phyloP scores from a whole-genome alignment of 2,888 invertebrate species.

The Clivina fossor region DNA sequence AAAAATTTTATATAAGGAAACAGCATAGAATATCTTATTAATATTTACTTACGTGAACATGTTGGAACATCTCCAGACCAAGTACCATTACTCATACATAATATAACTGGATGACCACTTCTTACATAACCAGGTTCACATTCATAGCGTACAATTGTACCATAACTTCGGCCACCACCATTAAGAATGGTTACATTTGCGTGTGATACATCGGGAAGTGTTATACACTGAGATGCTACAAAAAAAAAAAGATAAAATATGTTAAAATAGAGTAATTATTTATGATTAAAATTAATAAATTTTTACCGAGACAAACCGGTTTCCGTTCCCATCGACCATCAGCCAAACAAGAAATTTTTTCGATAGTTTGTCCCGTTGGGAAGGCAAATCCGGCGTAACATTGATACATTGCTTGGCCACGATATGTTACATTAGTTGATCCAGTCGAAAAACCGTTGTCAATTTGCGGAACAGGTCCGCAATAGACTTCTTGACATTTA shows the following conservation, averaged over 20 bases:
- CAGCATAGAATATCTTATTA: neutral
- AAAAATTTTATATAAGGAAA: too few species aligned
- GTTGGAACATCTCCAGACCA: conserved; percentile 92
- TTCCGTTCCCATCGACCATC: conserved; percentile 92
- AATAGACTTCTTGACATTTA: conserved; percentile 94
- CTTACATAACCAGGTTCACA: conserved; percentile 90
- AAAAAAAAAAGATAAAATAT: conserved; percentile 34
- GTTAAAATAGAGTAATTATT: neutral
- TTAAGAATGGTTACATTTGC: conserved; percentile 85
- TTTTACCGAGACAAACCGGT: conserved; percentile 83
- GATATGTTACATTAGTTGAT: conserved; percentile 92
- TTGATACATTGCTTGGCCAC: conserved; percentile 91
- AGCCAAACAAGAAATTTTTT: conserved; percentile 84
- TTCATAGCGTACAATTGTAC: conserved; percentile 89
- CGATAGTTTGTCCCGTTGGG: conserved; percentile 82
- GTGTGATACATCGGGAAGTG: conserved; percentile 82
- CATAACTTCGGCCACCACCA: conserved; percentile 89
- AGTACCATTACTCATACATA: conserved; percentile 94
- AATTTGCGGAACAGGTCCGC: conserved; percentile 97
- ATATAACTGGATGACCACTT: conserved; percentile 83
- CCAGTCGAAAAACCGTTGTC: conserved; percentile 96
- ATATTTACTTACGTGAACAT: conserved; percentile 76
- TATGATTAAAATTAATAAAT: too few species aligned
- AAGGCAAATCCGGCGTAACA: conserved; percentile 97
- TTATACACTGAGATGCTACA: conserved; percentile 86